Evolutionary conservation across 2,797 vertebrate genomes (phyloP).

Genomic region (Echeneis naucrates): DNA sequence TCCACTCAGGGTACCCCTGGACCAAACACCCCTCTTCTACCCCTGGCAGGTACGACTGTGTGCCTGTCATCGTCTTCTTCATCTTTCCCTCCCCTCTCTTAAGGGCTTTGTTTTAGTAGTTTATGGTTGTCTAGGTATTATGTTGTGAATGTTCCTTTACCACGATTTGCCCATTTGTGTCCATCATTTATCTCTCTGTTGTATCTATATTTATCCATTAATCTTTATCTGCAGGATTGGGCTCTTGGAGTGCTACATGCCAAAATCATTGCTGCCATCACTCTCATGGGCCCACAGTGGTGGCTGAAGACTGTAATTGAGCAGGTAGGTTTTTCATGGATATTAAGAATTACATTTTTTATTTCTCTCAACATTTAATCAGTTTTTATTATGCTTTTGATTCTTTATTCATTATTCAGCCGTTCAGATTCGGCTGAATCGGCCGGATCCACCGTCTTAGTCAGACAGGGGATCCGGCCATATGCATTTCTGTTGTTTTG

Average conservation of each 20-base stretch:
- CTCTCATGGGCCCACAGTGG: conserved; percentile 99
- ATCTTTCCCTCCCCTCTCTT: neutral
- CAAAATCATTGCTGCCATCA: conserved; percentile 99
- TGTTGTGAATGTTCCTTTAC: neutral
- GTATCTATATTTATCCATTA: neutral
- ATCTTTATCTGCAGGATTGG: conserved; percentile 89
- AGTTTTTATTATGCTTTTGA: neutral
- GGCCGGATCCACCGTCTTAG: too few species aligned
- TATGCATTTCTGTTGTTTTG: neutral
- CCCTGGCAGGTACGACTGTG: conserved; percentile 93
- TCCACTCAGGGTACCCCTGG: conserved; percentile 95
- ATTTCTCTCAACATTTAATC: neutral
- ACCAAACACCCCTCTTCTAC: conserved; percentile 98
- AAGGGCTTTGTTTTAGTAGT: neutral
- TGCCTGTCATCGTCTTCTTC: neutral
- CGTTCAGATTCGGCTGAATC: too few species aligned
- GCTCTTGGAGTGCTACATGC: conserved; percentile 98
- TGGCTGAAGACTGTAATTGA: conserved; percentile 99
- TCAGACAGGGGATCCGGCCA: too few species aligned
- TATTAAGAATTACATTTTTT: neutral
- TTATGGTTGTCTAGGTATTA: neutral
- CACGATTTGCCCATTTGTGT: neutral
- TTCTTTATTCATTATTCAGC: neutral
- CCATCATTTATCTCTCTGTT: neutral
- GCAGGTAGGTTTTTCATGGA: conserved; percentile 85